Base-by-base conservation (phyloP, 2,797 vertebrate species). In the Spatula versicolor region DNA sequence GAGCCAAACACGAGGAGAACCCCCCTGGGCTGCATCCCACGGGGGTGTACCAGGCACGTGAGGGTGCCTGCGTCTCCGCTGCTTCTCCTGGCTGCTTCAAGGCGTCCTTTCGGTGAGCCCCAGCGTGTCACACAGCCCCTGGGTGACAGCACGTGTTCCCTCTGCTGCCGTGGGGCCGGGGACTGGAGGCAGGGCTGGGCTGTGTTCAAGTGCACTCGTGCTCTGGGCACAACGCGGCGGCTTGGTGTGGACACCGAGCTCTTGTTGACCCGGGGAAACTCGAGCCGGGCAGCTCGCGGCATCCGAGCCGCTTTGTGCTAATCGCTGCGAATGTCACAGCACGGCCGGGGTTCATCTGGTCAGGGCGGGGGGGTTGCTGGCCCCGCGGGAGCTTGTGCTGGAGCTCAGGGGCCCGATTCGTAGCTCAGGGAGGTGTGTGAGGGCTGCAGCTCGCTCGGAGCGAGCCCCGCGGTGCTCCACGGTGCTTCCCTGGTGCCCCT, bases 281-380 rank as follows among this genome's bases (percentile, higher is more conserved):
- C n/a, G 85, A 96, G 71, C 88, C 3, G 6, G 41, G 80, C 31
- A 3, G 45, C 30, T 89, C 80, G 43, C 0, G 6, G 87, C 72
- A 91, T 86, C 66, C 60, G 73, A 93, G 67, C 58, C 58, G 13
- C 88, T 88, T 81, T 83, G 91, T 59, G 90, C 71, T 96, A 95
- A 96, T 97, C 19, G 2, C 87, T 35, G 80, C 88, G 91, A 94
- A 95, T 96, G 95, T 96, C 93, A 77, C 89, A 94, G 60, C 89
- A 85, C 13, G 7, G 76, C 76, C 1, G 15, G 81, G 50, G 69
- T 74, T 43, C 43, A 18, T 43, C 43, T 43, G 17, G 43, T 43
- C 17, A 4, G 41, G 41, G 41, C 17, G 17, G 41, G 41, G 41
- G 28, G 56, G 62, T 54, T 81, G 79, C 41, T 85, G 45, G 25